These are phyloP conservation scores for Archegozetes longisetosus DNA, from an alignment of 1,140 invertebrate species.

Conservation along the genomic window DNA sequence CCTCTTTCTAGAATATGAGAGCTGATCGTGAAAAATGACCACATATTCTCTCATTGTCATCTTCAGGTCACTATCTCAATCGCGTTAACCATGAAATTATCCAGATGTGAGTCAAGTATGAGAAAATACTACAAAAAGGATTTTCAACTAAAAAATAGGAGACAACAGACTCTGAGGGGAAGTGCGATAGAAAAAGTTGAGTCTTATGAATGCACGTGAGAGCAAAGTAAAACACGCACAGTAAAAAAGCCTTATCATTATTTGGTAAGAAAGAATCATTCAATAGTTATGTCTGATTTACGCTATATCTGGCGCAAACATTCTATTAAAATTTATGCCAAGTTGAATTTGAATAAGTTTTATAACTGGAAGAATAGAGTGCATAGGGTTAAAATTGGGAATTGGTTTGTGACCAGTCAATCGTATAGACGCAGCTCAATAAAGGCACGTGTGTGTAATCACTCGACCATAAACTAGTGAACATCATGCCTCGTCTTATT, in stretches of 20 bases:
- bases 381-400: neutral
- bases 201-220: too few species aligned
- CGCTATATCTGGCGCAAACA: too few species aligned
- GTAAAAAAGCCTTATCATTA: too few species aligned
- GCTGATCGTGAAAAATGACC: neutral
- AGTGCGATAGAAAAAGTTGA: too few species aligned
- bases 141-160: neutral
- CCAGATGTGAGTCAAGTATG: neutral
- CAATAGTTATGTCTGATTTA: neutral
- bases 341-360: neutral
- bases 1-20: neutral
- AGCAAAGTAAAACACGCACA: too few species aligned
- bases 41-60: neutral
- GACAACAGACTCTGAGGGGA: too few species aligned
- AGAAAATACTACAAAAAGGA: neutral
- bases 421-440: neutral
- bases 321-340: neutral
- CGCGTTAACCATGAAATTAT: neutral
- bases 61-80: neutral
- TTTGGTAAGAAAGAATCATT: neutral
- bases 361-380: neutral
- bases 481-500: too few species aligned
- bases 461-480: neutral
- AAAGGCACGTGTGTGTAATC: neutral
- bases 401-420: neutral